Evolutionary conservation across 2,888 invertebrate genomes (phyloP), one percentile per base, ranked within the genome.

Genomic region (Fragum fragum): DNA sequence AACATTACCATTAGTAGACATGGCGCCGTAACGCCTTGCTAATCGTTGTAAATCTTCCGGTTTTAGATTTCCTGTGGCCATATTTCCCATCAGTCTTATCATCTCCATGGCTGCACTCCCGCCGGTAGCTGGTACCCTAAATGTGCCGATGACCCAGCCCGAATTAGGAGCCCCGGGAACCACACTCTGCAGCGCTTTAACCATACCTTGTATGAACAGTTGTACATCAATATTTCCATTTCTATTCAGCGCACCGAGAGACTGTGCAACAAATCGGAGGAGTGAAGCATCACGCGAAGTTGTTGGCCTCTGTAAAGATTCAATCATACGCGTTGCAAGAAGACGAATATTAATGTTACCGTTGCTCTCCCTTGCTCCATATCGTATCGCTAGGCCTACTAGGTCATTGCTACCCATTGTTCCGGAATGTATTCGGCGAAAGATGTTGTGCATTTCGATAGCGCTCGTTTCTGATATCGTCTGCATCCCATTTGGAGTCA

Each of bases 201-300:
- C 55, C 71, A 71, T 71, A 14, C 71, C 36, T 21, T 53, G 1
- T 21, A 66, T 32, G 42, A 66, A 66, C n/a, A 66, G 39, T n/a
- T 66, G 32, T 14, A 66, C 66, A 28, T 83, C 68, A 16, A 83
- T 75, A 23, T 83, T 80, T 1, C 80, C 83, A 28, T 74, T 77
- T 23, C 7, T 68, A 69, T 83, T 74, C 14, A 80, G 39, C 14
- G 83, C 83, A 2, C 83, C 83, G 23, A 77, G 23, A 5, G 69
- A 52, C 23, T 73, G 47, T 28, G 84, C 84, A 21, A 81, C 61
- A 29, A 78, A 73, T 29, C 79, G 55, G 11, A 81, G 32, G 18
- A 68, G 21, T 23, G 76, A 71, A 16, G 74, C 21, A 3, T 42
- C 42, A n/a, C 70, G 52, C 11, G 63, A 68, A 21, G 52, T 36